phyloP scores from a whole-genome alignment of 1,140 invertebrate species.

The Ips nitidus region DNA sequence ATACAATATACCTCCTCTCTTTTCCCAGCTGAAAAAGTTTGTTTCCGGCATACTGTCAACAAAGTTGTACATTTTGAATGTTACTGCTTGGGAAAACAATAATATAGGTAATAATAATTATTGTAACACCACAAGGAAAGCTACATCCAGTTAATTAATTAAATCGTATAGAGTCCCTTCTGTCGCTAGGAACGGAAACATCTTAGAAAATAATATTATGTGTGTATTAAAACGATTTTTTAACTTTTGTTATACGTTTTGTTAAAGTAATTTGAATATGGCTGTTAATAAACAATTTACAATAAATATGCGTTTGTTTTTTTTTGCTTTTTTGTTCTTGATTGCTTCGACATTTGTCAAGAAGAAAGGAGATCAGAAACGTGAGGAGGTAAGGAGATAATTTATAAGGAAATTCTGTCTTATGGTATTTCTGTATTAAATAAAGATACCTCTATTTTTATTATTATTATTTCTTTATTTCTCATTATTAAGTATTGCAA shows the following conservation, averaged over 20 bases:
- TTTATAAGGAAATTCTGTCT: no score
- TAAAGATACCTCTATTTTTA: no score
- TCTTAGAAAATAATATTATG: slow-evolving; percentile 10
- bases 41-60: no score
- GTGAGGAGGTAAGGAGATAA: no score
- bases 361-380: no score
- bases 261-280: slow-evolving; percentile 21
- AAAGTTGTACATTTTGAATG: no score
- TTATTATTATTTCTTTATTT: no score
- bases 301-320: slow-evolving; percentile 1
- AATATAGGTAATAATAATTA: neutral
- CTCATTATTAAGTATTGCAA: no score
- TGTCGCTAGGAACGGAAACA: neutral
- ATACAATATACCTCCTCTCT: neutral
- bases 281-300: slow-evolving; percentile 23
- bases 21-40: neutral
- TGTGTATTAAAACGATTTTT: slow-evolving; percentile 11
- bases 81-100: no score
- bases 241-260: slow-evolving; percentile 22
- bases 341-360: no score
- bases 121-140: neutral
- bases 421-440: no score
- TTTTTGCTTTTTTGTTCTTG: neutral
- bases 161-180: no score
- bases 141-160: neutral